Base-by-base conservation (phyloP, 2,888 invertebrate species). In the Myopa testacea region DNA sequence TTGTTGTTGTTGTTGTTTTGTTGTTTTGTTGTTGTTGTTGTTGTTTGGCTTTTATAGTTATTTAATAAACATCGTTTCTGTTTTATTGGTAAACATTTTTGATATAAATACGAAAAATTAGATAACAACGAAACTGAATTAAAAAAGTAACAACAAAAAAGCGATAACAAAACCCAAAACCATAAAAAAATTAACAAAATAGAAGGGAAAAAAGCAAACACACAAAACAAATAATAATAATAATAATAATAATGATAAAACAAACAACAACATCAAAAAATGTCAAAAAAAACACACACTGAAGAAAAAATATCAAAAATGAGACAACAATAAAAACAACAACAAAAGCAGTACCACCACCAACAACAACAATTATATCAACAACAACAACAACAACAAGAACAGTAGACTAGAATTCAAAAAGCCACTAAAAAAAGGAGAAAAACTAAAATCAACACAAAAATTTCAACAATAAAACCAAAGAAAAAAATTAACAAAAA, bases 161-260 rank as follows among this genome's bases (percentile, higher is more conserved):
- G 37, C 38, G 19, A 62, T 45, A 74, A 26, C 40, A 74, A 63
- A 67, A 75, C 5, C 52, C 40, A 52, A 45, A 62, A 55, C 26
- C 8, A 67, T 26, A 65, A 58, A 67, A 55, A 55, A 12, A 45
- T 55, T n/a, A 76, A 73, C 73, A 58, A 58, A 65, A 60, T 69
- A 74, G 45, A 62, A 77, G 69, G 63, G 63, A 45, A 77, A 77
- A 77, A 34, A 58, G 40, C 26, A 72, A 70, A 77, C 37, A 55
- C 8, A 58, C 38, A 72, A 77, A 78, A 60, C 40, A 63, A 45
- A 45, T 8, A 45, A 45, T 10, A 45, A 6, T 8, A 45, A 45
- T 10, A 45, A 45, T 45, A 10, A 10, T 10, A 45, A 8, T 45
- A 63, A 63, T 19, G 8, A 60, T 12, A 63, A 63, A 63, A 63